These are phyloP conservation scores for Agelastica alni DNA, from an alignment of 2,888 invertebrate genomes.

Conservation along the genomic window DNA sequence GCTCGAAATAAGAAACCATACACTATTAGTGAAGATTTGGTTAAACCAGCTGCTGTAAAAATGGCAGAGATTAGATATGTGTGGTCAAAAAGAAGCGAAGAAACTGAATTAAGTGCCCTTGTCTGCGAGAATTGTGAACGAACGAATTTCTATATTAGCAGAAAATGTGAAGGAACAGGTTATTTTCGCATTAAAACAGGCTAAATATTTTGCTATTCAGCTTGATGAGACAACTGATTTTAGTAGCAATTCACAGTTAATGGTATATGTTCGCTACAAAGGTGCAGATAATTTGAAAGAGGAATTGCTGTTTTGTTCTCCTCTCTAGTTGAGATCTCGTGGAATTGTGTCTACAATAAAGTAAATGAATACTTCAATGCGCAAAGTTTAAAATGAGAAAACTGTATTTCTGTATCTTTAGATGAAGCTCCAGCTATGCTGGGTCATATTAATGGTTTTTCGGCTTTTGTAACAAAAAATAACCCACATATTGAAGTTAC, in stretches of 20 bases:
- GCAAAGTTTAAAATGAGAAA: slow-evolving; percentile 2
- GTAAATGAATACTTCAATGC: not conserved
- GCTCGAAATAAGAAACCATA: too few species aligned
- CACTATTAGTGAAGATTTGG: too few species aligned
- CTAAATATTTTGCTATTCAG: too few species aligned
- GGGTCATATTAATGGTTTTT: too few species aligned
- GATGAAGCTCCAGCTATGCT: too few species aligned
- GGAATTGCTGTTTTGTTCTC: slow-evolving; percentile 5
- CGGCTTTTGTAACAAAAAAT: not conserved
- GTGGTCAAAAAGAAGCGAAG: not conserved
- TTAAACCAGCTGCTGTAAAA: too few species aligned
- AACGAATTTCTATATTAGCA: slow-evolving; percentile 5
- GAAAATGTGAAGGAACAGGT: too few species aligned
- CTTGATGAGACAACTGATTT: too few species aligned
- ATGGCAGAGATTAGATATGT: too few species aligned
- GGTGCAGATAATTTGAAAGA: not conserved
- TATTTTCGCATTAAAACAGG: too few species aligned
- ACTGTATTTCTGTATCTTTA: too few species aligned
- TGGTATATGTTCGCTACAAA: not conserved
- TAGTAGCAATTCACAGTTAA: too few species aligned
- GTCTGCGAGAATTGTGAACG: slow-evolving; percentile 1
- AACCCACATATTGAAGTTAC: not conserved
- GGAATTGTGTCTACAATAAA: slow-evolving; percentile 1
- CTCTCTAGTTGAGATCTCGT: not conserved
- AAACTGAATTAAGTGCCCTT: slow-evolving; percentile 1